A percentile compares a stretch with the other conserved stretches of the same genome.
Evolutionary conservation across 1,140 invertebrate species (phyloP).

Genomic region (Drosophila leontia): DNA sequence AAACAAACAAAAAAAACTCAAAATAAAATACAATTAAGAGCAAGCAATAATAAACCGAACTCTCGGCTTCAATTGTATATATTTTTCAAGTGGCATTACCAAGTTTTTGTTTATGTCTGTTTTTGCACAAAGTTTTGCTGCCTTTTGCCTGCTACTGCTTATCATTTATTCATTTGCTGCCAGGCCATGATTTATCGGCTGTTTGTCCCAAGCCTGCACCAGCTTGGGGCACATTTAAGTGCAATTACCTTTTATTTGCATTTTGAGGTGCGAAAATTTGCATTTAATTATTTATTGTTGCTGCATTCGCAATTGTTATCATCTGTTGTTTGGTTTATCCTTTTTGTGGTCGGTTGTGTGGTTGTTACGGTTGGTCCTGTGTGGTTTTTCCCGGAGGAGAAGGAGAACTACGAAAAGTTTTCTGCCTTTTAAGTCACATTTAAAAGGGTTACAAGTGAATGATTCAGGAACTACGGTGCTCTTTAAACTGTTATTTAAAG

Average conservation of each 20-base stretch:
- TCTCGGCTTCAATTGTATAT: conserved; percentile 17
- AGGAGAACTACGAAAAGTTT: neutral
- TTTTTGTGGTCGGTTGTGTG: conserved; percentile 29
- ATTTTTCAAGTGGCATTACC: conserved; percentile 41
- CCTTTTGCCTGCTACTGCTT: conserved; percentile 57
- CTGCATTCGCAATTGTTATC: conserved; percentile 50
- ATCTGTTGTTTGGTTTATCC: conserved; percentile 22
- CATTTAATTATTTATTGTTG: conserved; percentile 66
- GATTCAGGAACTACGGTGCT: neutral
- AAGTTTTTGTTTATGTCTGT: conserved; percentile 33
- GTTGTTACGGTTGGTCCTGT: conserved; percentile 28
- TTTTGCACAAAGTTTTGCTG: conserved; percentile 32
- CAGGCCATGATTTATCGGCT: conserved; percentile 50
- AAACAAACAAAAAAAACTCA: conserved; percentile 12
- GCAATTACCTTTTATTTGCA: conserved; percentile 63
- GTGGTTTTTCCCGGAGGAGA: conserved; percentile 18
- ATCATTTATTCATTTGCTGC: conserved; percentile 69
- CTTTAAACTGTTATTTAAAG: neutral
- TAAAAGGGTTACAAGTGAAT: neutral
- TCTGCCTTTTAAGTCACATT: conserved; percentile 10
- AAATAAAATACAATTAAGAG: conserved; percentile 19
- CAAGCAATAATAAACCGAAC: conserved; percentile 37
- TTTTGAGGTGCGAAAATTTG: conserved; percentile 64
- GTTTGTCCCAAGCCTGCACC: conserved; percentile 6
- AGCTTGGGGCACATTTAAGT: conserved; percentile 45